Evolutionary conservation across 64 coral and sea anemone species (phyloP).

Genomic region (Exaiptasia diaphana): DNA sequence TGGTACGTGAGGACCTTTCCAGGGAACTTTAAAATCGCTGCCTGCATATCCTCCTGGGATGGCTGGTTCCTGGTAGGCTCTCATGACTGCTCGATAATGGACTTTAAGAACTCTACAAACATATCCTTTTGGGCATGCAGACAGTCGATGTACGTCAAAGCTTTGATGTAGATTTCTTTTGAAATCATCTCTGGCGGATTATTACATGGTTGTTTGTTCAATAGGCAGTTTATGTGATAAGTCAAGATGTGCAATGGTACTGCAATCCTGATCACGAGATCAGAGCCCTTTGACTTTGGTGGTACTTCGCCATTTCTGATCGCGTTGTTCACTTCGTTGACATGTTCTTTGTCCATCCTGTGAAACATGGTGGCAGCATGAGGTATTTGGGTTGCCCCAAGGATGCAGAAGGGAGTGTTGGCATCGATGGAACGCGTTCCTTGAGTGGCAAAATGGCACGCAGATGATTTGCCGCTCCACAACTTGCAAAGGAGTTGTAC

Average conservation of each 20-base stretch:
- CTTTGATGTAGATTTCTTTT: not conserved
- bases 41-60: not conserved
- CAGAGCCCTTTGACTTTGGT: conserved; percentile 32
- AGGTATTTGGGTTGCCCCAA: conserved; percentile 32
- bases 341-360: conserved; percentile 10
- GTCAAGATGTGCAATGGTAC: not conserved
- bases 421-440: not conserved
- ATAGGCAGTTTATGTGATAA: not conserved
- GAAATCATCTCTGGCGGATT: too few species aligned
- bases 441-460: conserved; percentile 14
- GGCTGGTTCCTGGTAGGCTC: not conserved
- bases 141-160: not conserved
- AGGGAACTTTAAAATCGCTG: not conserved
- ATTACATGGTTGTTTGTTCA: too few species aligned
- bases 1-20: not conserved
- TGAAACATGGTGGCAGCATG: conserved; percentile 34
- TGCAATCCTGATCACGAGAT: conserved; percentile 1
- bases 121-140: not conserved
- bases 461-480: conserved; percentile 7
- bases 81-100: not conserved
- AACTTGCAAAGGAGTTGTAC: conserved; percentile 26
- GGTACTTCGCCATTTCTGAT: conserved; percentile 25
- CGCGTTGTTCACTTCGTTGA: conserved; percentile 14
- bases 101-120: not conserved
- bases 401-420: conserved; percentile 21